Conservation (phyloP, 1,140 invertebrate genomes). For the Drosophila murphyi region DNA sequence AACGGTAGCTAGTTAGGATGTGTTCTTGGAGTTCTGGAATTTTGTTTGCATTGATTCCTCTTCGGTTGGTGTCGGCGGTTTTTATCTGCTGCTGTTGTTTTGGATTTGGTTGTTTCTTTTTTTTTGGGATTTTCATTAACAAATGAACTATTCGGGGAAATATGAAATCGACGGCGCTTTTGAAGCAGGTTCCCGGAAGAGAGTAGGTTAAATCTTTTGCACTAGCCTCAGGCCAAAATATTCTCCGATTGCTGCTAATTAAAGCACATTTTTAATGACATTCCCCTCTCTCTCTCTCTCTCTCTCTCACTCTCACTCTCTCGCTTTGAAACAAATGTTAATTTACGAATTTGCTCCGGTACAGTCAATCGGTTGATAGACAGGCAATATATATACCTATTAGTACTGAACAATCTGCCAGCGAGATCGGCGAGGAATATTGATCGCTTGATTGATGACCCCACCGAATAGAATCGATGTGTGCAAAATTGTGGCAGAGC, state of each 20-base stretch:
- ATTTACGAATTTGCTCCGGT: constrained; percentile 66
- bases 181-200: constrained; percentile 60
- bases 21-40: constrained; percentile 55
- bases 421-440: constrained; percentile 33
- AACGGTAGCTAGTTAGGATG: constrained; percentile 80
- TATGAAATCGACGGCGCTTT: constrained; percentile 59
- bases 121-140: constrained; percentile 68
- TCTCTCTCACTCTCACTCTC: neutral
- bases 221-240: constrained; percentile 1
- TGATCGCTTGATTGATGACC: constrained; percentile 58
- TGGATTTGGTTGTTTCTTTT: neutral
- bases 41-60: constrained; percentile 65
- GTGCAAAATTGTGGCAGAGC: constrained; percentile 20
- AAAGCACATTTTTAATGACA: constrained; percentile 51
- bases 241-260: constrained; percentile 57
- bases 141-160: constrained; percentile 72
- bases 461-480: constrained; percentile 17
- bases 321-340: constrained; percentile 40
- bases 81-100: constrained; percentile 37
- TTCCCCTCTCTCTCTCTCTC: neutral
- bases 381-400: too few relatives aligned
- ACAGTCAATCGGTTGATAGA: neutral
- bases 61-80: constrained; percentile 21
- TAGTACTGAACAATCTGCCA: constrained; percentile 34
- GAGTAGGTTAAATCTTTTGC: constrained; percentile 5